These are phyloP conservation scores for Lepidurus couesii DNA, from an alignment of 1,140 invertebrate species.

Conservation along the genomic window DNA sequence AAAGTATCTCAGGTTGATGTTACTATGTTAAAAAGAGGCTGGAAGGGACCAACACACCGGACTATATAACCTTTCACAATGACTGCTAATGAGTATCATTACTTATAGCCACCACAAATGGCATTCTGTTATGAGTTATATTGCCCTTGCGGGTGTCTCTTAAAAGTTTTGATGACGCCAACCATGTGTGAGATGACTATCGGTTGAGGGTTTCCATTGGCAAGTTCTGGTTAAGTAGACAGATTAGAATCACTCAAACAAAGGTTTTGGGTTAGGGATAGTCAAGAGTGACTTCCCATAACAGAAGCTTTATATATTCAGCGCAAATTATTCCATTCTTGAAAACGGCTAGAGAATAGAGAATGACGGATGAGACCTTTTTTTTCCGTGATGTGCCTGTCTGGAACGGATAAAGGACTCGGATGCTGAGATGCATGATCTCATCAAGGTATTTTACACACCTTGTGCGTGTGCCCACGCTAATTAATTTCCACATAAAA, in stretches of 20 bases:
- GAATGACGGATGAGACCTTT: not conserved
- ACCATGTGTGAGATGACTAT: not conserved
- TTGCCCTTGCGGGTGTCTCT: not conserved
- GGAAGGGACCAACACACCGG: not conserved
- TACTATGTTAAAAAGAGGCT: not conserved
- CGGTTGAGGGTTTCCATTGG: not conserved
- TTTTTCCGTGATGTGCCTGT: not conserved
- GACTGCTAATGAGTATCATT: conserved; percentile 1
- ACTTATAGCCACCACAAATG: not conserved
- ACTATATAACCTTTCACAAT: not conserved
- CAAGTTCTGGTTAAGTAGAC: not conserved
- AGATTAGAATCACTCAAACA: not conserved
- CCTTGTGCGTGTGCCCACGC: not conserved
- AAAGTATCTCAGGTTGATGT: not conserved
- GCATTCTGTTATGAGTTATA: not conserved
- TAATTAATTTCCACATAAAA: not conserved
- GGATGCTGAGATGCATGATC: not conserved
- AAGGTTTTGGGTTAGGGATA: not conserved
- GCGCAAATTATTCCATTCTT: too few relatives aligned
- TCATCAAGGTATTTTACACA: not conserved
- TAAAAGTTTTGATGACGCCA: not conserved
- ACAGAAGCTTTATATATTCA: too few relatives aligned
- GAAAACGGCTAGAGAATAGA: not conserved
- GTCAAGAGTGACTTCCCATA: too few relatives aligned
- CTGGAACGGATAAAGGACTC: not conserved